These are phyloP conservation scores for Tragopan temminckii DNA, from an alignment of 2,797 vertebrate species.

Conservation along the genomic window DNA sequence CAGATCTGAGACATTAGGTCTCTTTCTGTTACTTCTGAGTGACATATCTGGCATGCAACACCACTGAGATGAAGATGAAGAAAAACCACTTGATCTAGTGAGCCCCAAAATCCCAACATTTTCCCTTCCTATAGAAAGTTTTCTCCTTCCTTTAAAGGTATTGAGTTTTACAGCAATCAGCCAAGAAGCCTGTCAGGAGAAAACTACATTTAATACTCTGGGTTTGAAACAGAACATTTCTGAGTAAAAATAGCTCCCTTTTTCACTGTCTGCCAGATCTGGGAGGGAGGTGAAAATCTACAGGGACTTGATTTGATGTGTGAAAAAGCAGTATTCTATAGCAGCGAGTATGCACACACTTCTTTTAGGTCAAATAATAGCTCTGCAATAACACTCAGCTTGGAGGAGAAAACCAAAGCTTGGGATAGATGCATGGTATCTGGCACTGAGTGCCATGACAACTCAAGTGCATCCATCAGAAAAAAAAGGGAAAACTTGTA, in stretches of 20 bases:
- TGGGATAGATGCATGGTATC: neutral
- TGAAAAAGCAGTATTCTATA: constrained; percentile 52
- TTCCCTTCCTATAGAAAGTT: constrained; percentile 1
- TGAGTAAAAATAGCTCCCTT: constrained; percentile 64
- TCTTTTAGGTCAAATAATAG: constrained; percentile 57
- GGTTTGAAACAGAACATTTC: constrained; percentile 50
- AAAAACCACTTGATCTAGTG: neutral
- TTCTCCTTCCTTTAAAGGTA: neutral
- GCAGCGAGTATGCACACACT: neutral
- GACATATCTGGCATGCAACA: constrained; percentile 13
- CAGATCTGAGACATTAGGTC: constrained; percentile 46
- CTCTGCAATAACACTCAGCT: constrained; percentile 28
- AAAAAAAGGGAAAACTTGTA: neutral
- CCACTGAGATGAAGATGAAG: neutral
- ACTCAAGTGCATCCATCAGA: neutral
- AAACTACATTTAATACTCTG: constrained; percentile 39
- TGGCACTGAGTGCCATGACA: neutral
- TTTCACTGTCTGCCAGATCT: constrained; percentile 66
- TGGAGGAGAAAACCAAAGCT: constrained; percentile 12
- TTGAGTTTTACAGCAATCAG: constrained; percentile 16
- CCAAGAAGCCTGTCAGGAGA: constrained; percentile 5
- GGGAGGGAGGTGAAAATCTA: constrained; percentile 56
- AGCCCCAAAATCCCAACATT: neutral
- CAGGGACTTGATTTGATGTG: constrained; percentile 7
- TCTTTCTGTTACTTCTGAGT: constrained; percentile 36